Evolutionary conservation across 2,113 vertebrate genomes (phyloP).

Genomic region (Meriones unguiculatus): DNA sequence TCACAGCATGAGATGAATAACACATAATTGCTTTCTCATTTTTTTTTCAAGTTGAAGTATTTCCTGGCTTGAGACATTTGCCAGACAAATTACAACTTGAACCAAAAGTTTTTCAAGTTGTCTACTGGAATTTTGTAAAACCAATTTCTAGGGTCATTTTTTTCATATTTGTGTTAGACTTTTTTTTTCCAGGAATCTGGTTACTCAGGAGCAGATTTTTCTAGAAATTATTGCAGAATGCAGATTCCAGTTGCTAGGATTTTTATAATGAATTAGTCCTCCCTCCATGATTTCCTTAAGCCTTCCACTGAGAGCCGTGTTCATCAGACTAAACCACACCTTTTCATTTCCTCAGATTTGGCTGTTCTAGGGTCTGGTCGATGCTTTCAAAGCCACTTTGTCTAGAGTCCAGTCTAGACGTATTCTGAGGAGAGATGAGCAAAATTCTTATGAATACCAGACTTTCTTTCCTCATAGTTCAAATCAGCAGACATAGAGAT

Average conservation of each 20-base stretch:
- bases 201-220: background rate
- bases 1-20: background rate
- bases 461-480: conserved; percentile 42
- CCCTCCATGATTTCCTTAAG: background rate
- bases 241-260: background rate
- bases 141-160: background rate
- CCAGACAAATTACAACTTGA: background rate
- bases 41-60: background rate
- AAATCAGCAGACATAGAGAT: conserved; percentile 36
- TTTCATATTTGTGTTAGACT: background rate
- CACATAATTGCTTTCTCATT: background rate
- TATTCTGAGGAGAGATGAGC: background rate
- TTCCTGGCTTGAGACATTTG: background rate
- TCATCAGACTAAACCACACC: background rate
- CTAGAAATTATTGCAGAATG: background rate
- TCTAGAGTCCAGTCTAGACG: background rate
- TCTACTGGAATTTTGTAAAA: conserved; percentile 20
- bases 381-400: conserved; percentile 52
- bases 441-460: background rate
- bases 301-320: background rate
- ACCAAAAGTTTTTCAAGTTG: background rate
- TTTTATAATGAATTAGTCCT: background rate
- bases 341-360: conserved; percentile 41
- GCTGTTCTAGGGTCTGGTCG: background rate
- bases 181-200: background rate